These are phyloP conservation scores for Notamacropus eugenii DNA, from an alignment of 2,797 vertebrate species.

Conservation along the genomic window DNA sequence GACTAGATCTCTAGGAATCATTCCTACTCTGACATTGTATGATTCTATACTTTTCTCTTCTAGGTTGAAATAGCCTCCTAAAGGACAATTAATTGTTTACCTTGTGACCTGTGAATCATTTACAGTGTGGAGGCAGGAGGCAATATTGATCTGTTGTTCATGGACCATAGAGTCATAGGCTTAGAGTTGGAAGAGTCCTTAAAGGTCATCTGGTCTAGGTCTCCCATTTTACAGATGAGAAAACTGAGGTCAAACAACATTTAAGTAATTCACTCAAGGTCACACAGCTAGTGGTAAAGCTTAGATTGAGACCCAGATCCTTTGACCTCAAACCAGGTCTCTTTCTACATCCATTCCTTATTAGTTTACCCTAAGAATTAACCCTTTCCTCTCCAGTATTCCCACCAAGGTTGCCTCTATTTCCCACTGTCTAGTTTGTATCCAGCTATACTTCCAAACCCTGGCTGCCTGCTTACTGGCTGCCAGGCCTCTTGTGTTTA, in stretches of 20 bases:
- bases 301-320: background rate
- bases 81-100: background rate
- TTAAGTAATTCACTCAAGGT: no score
- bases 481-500: background rate
- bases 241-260: background rate
- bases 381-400: background rate
- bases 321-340: background rate
- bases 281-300: constrained; percentile 9
- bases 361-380: background rate
- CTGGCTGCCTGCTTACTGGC: background rate
- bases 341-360: background rate
- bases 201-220: background rate
- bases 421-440: background rate
- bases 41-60: background rate
- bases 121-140: background rate
- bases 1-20: background rate
- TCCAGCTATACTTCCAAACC: background rate
- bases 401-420: background rate
- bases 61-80: background rate
- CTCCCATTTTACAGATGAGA: background rate
- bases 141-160: background rate
- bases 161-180: background rate
- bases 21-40: background rate
- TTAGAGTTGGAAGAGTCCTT: background rate
- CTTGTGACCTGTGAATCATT: background rate